These are phyloP conservation scores for Zaprionus lineosus DNA, from an alignment of 2,888 invertebrate genomes.

Conservation along the genomic window DNA sequence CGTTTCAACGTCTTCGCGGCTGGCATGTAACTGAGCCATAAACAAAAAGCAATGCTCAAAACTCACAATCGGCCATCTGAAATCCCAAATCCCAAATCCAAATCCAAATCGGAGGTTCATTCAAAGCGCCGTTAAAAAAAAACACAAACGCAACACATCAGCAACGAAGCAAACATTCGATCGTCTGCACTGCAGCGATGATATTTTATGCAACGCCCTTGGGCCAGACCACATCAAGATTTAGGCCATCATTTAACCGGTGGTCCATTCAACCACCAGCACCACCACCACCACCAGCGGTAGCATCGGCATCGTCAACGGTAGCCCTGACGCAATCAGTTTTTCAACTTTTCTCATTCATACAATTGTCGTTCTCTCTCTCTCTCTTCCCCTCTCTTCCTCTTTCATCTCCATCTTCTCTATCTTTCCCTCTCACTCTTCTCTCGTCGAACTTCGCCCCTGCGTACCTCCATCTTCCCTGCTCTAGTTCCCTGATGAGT, in stretches of 20 bases:
- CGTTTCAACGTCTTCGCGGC: constrained; percentile 63
- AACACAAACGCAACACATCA: constrained; percentile 28
- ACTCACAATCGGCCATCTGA: not conserved
- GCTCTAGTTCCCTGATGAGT: constrained; percentile 44
- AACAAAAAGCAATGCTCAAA: constrained; percentile 26
- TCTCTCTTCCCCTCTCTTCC: too few species aligned
- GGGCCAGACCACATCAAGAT: constrained; percentile 56
- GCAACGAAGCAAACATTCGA: constrained; percentile 7
- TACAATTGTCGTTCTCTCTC: constrained; percentile 31
- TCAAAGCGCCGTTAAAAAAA: constrained; percentile 47
- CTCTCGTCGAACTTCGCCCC: too few species aligned
- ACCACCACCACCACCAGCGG: not conserved
- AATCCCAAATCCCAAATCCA: constrained; percentile 3
- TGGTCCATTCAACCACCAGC: not conserved
- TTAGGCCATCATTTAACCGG: constrained; percentile 47
- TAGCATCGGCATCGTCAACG: not conserved
- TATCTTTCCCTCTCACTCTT: too few species aligned
- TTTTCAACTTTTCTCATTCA: constrained; percentile 55
- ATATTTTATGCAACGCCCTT: constrained; percentile 77
- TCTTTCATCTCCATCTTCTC: too few species aligned
- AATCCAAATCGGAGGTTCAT: constrained; percentile 28
- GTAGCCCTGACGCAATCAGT: constrained; percentile 39
- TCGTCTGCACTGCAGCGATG: constrained; percentile 36
- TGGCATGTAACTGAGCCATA: constrained; percentile 56
- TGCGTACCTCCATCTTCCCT: constrained; percentile 2